Evolutionary conservation across 2,113 vertebrate genomes (phyloP), one percentile per base, ranked within the genome.

Genomic region (Macroglossus sobrinus): DNA sequence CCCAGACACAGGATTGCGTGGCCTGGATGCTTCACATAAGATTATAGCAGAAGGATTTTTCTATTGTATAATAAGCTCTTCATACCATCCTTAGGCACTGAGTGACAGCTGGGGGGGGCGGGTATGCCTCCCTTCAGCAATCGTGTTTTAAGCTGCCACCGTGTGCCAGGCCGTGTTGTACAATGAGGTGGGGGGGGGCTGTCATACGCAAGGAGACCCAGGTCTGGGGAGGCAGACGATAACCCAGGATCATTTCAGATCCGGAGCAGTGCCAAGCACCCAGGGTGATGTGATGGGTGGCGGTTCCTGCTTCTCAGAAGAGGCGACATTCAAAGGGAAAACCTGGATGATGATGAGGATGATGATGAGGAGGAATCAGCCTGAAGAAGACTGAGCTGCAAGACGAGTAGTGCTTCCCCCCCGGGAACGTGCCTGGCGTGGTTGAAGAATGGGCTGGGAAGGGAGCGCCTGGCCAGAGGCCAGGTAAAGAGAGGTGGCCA

Each of bases 181-280:
- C 26, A 18, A 38, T 9, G 26, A 7, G 35, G 0, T 5, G 26
- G 6, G 35, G 0, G n/a, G 33, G 21, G 26, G 2, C 9, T 2
- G 13, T 40, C 22, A 15, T 24, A 15, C 33, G 69, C 40, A 21
- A 28, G 50, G 72, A 75, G 50, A 15, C 45, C n/a, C 11, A 24
- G 35, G 14, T 30, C 43, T 12, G 30, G n/a, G 81, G 22, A 68
- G 21, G 30, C 6, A 9, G 45, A 33, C 4, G 22, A 43, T 1
- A 45, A 53, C 18, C 47, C 22, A 9, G 9, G 24, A 18, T 15
- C 69, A 2, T 59, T 47, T 75, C 38, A 22, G 61, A 40, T 28
- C 13, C 10, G 8, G 72, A 13, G 66, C 57, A 43, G 26, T 11
- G 18, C 15, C 5, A 14, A 7, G 24, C 18, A 4, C 15, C 28